phyloP scores from a whole-genome alignment of 2,888 invertebrate genomes.

The Neoaliturus tenellus region DNA sequence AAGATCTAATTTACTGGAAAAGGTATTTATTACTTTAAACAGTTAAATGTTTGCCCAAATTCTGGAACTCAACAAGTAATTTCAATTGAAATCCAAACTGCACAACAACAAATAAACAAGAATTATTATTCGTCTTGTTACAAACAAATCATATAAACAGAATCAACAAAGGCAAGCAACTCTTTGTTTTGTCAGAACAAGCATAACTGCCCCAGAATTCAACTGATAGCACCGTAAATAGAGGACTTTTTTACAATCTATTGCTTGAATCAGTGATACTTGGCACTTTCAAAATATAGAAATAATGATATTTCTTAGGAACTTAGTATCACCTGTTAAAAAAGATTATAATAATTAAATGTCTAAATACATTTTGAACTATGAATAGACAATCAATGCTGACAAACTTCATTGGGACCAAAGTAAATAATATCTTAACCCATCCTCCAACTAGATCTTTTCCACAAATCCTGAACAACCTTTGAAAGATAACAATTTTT shows the following conservation, averaged over 20 bases:
- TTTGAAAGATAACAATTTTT: background rate
- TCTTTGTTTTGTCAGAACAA: background rate
- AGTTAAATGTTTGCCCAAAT: too few relatives aligned
- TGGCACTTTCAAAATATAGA: background rate
- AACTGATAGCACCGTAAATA: background rate
- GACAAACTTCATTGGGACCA: background rate
- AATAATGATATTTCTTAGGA: background rate
- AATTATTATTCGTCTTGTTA: background rate
- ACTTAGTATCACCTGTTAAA: too few relatives aligned
- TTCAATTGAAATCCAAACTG: too few relatives aligned
- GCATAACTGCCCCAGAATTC: background rate
- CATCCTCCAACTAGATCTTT: background rate
- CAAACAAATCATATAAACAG: background rate
- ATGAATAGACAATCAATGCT: background rate
- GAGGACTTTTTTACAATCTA: background rate
- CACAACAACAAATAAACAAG: too few relatives aligned
- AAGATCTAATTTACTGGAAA: too few relatives aligned
- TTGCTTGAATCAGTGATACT: background rate
- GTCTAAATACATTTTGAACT: background rate
- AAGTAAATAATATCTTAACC: background rate
- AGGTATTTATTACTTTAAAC: too few relatives aligned
- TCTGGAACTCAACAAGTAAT: too few relatives aligned
- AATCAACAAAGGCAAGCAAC: background rate
- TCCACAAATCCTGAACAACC: background rate
- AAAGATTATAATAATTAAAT: background rate